phyloP scores from a whole-genome alignment of 2,888 invertebrate species.

The Penaeus monodon region DNA sequence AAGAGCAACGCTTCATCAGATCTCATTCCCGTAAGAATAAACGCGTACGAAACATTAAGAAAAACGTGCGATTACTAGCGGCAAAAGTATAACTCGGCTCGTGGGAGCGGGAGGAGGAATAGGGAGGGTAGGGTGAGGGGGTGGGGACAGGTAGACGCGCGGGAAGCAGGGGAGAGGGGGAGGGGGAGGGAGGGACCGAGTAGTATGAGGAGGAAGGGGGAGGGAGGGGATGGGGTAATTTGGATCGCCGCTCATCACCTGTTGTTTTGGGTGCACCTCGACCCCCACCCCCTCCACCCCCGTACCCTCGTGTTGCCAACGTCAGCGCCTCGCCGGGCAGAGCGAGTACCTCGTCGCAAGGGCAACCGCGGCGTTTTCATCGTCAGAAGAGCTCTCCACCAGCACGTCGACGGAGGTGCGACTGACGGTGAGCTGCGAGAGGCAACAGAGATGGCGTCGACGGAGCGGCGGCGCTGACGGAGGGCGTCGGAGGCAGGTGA shows the following conservation, averaged over 20 bases:
- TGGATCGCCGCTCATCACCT: conserved; percentile 46
- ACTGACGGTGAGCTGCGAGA: too few species aligned
- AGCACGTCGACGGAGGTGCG: too few species aligned
- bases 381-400: too few species aligned
- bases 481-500: background rate
- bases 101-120: too few species aligned
- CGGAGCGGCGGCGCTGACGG: background rate
- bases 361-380: too few species aligned
- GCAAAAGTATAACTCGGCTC: too few species aligned
- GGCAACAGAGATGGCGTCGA: background rate
- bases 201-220: background rate
- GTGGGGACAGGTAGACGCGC: too few species aligned
- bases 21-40: too few species aligned
- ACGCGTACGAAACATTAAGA: too few species aligned
- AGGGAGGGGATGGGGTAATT: conserved; percentile 24
- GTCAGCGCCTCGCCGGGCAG: background rate
- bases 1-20: too few species aligned
- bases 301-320: background rate
- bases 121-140: too few species aligned
- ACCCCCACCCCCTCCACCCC: background rate
- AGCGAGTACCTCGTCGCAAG: background rate
- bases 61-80: too few species aligned
- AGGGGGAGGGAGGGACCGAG: background rate
- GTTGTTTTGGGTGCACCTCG: conserved; percentile 43
- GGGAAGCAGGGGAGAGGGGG: background rate